These are phyloP conservation scores for Crossaster papposus DNA, from an alignment of 53 echinoderm and acorn worm species.

Conservation along the genomic window DNA sequence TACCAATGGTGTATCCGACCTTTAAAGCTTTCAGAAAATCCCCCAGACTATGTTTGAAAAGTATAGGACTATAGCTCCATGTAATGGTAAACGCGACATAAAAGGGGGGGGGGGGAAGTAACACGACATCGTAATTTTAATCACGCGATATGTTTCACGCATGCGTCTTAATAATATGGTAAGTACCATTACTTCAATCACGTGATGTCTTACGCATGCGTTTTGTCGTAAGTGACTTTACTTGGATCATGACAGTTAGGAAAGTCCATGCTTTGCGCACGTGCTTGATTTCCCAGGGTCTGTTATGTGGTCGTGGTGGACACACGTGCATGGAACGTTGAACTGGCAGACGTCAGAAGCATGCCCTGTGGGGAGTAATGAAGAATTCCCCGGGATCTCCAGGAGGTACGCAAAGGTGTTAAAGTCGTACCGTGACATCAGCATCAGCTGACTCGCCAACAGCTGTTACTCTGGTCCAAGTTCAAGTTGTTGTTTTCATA, in stretches of 20 bases:
- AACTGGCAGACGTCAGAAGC: slow-evolving; percentile 1
- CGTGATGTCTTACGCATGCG: too few relatives aligned
- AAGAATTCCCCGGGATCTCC: slow-evolving; percentile 5
- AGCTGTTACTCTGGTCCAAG: slow-evolving; percentile 21
- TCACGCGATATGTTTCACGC: too few relatives aligned
- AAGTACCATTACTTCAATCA: too few relatives aligned
- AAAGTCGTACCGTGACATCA: slow-evolving; percentile 50
- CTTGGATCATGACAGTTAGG: too few relatives aligned
- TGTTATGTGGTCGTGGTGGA: neutral
- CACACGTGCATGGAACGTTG: neutral
- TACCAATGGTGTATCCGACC: too few relatives aligned
- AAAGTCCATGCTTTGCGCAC: neutral
- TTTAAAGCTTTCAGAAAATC: too few relatives aligned
- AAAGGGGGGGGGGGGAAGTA: too few relatives aligned
- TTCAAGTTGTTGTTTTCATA: neutral
- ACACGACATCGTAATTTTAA: too few relatives aligned
- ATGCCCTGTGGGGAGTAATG: neutral
- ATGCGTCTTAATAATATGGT: too few relatives aligned
- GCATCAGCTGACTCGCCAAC: slow-evolving; percentile 43
- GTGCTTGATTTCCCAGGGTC: neutral
- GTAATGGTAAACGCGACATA: too few relatives aligned
- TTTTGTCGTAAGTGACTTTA: too few relatives aligned
- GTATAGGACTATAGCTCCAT: too few relatives aligned
- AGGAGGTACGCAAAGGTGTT: slow-evolving; percentile 38
- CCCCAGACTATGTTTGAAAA: neutral